Evolutionary conservation across 92 coral and sea anemone genomes (phyloP).

Genomic region (Ricordea florida): DNA sequence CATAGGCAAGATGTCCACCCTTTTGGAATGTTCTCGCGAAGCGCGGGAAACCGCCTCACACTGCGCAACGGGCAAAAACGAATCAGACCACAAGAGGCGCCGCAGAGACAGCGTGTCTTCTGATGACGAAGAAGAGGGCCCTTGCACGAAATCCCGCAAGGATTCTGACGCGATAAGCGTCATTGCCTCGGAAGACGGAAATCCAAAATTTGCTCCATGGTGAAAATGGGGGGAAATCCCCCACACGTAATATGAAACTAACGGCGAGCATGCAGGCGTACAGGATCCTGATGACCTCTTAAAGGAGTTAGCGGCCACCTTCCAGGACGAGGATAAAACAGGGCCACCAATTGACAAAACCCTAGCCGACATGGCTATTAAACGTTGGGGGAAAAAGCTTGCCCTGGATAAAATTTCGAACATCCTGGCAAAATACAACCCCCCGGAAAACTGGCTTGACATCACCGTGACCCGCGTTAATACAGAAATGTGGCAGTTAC

Average conservation of each 20-base stretch:
- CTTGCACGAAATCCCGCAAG: neutral
- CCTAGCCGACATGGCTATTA: conserved; percentile 47
- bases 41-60: conserved; percentile 16
- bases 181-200: conserved; percentile 6
- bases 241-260: conserved; percentile 3
- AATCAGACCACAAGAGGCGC: too few species aligned
- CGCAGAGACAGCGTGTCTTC: neutral
- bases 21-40: neutral
- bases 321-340: conserved; percentile 32
- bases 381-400: conserved; percentile 54
- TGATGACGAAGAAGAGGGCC: neutral
- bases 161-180: neutral
- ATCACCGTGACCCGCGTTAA: conserved; percentile 26
- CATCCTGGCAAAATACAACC: conserved; percentile 29
- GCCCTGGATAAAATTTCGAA: conserved; percentile 18
- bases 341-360: conserved; percentile 38
- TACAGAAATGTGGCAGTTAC: conserved; percentile 39
- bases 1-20: too few species aligned
- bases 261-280: conserved; percentile 20
- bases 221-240: neutral
- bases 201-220: neutral
- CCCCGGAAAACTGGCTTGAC: conserved; percentile 44
- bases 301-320: conserved; percentile 31
- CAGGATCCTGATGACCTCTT: conserved; percentile 30
- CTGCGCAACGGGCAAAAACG: neutral